Conservation (phyloP, 2,888 invertebrate species). For the Acanthoscelides obtectus region DNA sequence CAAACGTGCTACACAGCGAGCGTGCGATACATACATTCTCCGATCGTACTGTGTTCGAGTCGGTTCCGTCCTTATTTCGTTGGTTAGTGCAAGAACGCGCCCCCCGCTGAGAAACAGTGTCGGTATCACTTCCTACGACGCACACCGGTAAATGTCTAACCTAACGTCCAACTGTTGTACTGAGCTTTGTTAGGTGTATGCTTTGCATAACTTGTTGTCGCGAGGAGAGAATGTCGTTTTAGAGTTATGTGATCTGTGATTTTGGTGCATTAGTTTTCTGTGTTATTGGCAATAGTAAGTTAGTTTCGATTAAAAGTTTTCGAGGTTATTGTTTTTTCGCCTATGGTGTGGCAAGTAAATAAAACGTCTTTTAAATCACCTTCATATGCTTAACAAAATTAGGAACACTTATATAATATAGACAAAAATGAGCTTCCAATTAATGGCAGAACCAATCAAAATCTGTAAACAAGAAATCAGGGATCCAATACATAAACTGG, state of each 20-base stretch:
- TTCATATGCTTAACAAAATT: too few relatives aligned
- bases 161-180: neutral
- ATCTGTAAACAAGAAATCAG: too few relatives aligned
- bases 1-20: slow-evolving; percentile 1
- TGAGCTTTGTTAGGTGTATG: neutral
- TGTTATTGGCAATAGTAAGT: too few relatives aligned
- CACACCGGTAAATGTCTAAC: neutral
- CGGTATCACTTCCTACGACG: neutral
- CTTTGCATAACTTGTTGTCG: neutral
- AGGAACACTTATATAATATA: too few relatives aligned
- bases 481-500: too few relatives aligned
- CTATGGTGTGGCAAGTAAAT: too few relatives aligned
- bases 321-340: too few relatives aligned
- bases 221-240: neutral
- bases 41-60: neutral
- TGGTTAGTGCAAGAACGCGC: neutral
- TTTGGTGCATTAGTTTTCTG: neutral
- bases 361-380: too few relatives aligned
- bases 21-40: neutral
- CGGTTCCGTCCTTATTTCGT: neutral
- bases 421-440: too few relatives aligned
- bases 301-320: too few relatives aligned
- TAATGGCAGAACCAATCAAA: too few relatives aligned
- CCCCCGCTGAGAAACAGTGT: neutral
- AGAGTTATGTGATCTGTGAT: neutral